phyloP scores from a whole-genome alignment of 2,113 vertebrate genomes.

The Oncorhynchus tshawytscha region DNA sequence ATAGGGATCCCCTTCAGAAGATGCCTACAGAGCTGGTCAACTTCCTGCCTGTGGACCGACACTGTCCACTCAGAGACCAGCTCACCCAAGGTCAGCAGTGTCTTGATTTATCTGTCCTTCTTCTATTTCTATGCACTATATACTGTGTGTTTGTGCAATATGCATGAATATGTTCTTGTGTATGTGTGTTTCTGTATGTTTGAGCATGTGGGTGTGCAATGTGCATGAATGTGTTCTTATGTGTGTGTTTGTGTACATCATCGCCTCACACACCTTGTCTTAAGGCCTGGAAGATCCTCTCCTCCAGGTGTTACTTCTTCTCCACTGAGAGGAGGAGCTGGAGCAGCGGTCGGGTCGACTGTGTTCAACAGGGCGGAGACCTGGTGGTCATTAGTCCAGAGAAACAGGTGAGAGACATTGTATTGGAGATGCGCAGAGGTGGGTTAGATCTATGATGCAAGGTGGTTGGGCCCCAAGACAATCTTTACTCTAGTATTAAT shows the following conservation, averaged over 20 bases:
- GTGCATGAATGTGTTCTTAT: no score
- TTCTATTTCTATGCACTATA: background rate
- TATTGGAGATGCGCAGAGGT: background rate
- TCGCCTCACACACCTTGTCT: background rate
- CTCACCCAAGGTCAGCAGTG: constrained; percentile 1
- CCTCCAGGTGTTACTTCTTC: constrained; percentile 4
- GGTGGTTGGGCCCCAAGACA: no score
- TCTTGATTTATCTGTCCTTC: background rate
- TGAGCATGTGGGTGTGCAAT: background rate
- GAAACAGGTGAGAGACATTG: background rate
- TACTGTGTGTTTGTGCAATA: background rate
- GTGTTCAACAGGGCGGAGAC: background rate
- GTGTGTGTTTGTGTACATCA: no score
- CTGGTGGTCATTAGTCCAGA: constrained; percentile 7
- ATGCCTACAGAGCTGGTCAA: constrained; percentile 8
- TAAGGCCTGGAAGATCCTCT: background rate
- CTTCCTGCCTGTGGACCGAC: constrained; percentile 8
- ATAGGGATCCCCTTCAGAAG: background rate
- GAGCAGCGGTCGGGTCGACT: background rate
- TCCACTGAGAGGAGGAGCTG: background rate
- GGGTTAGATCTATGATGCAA: background rate
- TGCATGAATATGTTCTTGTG: background rate
- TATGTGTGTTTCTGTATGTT: background rate
- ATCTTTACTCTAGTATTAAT: background rate
- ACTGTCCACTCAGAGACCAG: constrained; percentile 10